phyloP scores from a whole-genome alignment of 2,888 invertebrate species.

The Heliconius cydno region DNA sequence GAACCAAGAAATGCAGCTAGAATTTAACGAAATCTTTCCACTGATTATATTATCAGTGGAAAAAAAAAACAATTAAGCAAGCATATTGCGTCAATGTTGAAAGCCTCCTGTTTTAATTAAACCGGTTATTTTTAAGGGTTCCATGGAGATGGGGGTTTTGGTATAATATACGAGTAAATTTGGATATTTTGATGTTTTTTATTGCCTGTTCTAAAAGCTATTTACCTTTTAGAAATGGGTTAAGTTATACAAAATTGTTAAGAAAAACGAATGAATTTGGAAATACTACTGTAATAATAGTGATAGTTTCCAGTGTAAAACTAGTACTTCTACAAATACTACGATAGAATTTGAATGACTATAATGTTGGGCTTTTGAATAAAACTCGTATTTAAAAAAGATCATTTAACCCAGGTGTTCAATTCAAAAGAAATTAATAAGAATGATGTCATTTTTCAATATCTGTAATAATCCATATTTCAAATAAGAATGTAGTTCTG shows the following conservation, averaged over 20 bases:
- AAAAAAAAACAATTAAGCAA: constrained; percentile 62
- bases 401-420: too few species aligned
- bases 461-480: too few species aligned
- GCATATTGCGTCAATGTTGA: constrained; percentile 56
- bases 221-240: constrained; percentile 3
- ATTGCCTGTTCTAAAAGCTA: neutral
- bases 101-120: constrained; percentile 68
- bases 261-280: neutral
- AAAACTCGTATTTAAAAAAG: too few species aligned
- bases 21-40: constrained; percentile 63
- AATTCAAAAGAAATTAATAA: too few species aligned
- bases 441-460: too few species aligned
- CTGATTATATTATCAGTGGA: constrained; percentile 61
- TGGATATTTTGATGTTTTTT: constrained; percentile 11
- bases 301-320: neutral
- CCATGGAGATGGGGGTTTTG: constrained; percentile 20
- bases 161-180: constrained; percentile 5
- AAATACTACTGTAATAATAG: neutral
- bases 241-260: neutral
- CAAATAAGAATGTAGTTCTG: too few species aligned
- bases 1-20: constrained; percentile 55
- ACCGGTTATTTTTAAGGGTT: constrained; percentile 54
- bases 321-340: too few species aligned
- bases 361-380: too few species aligned
- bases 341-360: too few species aligned